Percentiles rank a stretch among this genome's conserved stretches.
Conservation (phyloP, 2,797 vertebrate species). For the Phataginus tricuspis region DNA sequence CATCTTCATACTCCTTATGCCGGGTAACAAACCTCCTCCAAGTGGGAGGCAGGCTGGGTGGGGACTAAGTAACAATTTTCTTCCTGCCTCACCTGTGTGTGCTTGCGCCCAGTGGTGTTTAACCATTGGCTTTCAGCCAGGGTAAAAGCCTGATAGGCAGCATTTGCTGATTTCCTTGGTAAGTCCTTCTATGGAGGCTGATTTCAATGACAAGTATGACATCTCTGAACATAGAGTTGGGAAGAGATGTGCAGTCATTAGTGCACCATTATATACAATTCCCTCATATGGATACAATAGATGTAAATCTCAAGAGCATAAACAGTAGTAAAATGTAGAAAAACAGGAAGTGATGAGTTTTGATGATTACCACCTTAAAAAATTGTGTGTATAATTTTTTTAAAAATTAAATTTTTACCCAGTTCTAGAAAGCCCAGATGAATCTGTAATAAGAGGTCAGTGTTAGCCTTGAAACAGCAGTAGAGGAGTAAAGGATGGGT, state of each 20-base stretch:
- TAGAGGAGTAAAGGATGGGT: not conserved
- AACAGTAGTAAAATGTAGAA: not conserved
- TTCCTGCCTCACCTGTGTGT: not conserved
- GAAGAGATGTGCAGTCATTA: not conserved
- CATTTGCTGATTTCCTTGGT: not conserved
- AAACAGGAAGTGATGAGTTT: not conserved
- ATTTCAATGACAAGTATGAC: not conserved
- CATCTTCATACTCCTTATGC: not conserved
- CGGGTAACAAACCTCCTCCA: conserved; percentile 2
- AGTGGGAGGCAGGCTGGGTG: not conserved
- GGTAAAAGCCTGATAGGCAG: not conserved
- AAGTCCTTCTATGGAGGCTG: not conserved
- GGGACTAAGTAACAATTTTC: not conserved
- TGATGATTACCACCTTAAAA: not conserved
- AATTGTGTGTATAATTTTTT: no score
- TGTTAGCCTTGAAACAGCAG: not conserved
- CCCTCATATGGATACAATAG: no score
- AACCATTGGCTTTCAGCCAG: not conserved
- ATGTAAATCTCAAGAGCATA: not conserved
- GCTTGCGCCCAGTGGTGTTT: not conserved
- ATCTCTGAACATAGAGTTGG: not conserved
- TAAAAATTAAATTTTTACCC: no score
- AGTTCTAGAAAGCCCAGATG: not conserved
- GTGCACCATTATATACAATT: not conserved
- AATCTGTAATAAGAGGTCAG: not conserved